Conservation (phyloP, 2,797 vertebrate genomes). For the Urosaurus nigricauda region DNA sequence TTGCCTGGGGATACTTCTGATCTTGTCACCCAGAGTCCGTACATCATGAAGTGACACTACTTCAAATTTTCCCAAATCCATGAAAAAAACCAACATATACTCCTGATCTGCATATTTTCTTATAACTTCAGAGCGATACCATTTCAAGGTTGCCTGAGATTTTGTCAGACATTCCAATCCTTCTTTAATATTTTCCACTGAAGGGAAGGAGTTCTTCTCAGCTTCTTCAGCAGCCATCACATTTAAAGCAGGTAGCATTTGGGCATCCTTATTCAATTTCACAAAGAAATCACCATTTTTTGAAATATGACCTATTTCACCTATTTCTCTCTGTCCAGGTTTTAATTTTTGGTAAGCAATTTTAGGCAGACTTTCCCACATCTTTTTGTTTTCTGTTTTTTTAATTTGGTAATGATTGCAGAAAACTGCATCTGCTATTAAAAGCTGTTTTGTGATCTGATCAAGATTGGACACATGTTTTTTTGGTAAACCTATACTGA, state of each 20-base stretch:
- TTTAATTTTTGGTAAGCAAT: conserved; percentile 63
- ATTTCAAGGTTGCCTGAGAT: conserved; percentile 69
- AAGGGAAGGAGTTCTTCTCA: conserved; percentile 53
- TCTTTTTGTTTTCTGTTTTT: not conserved
- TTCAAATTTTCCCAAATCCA: conserved; percentile 80
- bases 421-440: not conserved
- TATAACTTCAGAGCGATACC: conserved; percentile 80
- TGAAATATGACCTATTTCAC: conserved; percentile 75
- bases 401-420: not conserved
- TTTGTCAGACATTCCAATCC: conserved; percentile 81
- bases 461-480: not conserved
- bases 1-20: conserved; percentile 76
- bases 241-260: conserved; percentile 68
- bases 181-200: conserved; percentile 72
- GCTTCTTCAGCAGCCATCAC: conserved; percentile 69
- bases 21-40: conserved; percentile 60
- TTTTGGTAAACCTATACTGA: not conserved
- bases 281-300: conserved; percentile 78
- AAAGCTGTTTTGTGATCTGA: not conserved
- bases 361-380: not conserved
- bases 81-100: conserved; percentile 77
- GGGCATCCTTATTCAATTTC: conserved; percentile 73
- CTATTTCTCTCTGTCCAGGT: conserved; percentile 74
- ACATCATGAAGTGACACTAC: conserved; percentile 70
- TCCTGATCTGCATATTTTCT: conserved; percentile 57